These are phyloP conservation scores for Marmota monax DNA, from an alignment of 2,113 vertebrate genomes.

Conservation along the genomic window DNA sequence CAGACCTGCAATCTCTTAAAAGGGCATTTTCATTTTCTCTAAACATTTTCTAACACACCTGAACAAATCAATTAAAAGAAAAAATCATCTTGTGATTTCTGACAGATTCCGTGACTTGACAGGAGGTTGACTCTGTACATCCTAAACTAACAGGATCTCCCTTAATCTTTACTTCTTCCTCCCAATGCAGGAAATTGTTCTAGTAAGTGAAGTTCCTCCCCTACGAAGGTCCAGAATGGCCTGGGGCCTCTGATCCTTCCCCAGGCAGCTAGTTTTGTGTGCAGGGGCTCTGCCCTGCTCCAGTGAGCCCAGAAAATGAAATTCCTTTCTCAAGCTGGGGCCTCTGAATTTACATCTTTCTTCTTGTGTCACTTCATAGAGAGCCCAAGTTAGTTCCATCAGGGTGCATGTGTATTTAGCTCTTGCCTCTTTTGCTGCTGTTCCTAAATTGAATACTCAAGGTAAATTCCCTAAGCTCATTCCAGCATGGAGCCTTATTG, in stretches of 20 bases:
- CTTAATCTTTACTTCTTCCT: conserved; percentile 13
- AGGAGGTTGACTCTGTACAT: background rate
- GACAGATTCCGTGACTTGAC: conserved; percentile 52
- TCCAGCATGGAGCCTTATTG: background rate
- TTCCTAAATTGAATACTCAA: conserved; percentile 32
- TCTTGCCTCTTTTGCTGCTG: background rate
- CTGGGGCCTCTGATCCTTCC: background rate
- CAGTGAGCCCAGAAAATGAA: conserved; percentile 72
- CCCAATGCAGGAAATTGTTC: conserved; percentile 63
- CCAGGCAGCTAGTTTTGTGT: background rate
- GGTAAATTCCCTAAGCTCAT: conserved; percentile 59
- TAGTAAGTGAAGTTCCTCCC: background rate
- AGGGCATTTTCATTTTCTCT: background rate
- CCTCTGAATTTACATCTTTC: conserved; percentile 41
- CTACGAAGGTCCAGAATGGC: background rate
- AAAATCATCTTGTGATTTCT: conserved; percentile 31
- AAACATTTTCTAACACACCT: conserved; percentile 12
- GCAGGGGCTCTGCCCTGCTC: background rate
- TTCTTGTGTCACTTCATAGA: conserved; percentile 64
- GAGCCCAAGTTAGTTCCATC: conserved; percentile 62
- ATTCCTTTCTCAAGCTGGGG: conserved; percentile 64
- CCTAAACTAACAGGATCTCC: background rate
- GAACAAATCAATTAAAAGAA: conserved; percentile 45
- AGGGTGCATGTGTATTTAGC: conserved; percentile 44
- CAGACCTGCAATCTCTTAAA: conserved; percentile 41